A percentile compares a stretch with the other conserved stretches of the same genome.
These are phyloP conservation scores for Triplophysa bombifrons DNA, from an alignment of 2,797 vertebrate species.

Conservation along the genomic window DNA sequence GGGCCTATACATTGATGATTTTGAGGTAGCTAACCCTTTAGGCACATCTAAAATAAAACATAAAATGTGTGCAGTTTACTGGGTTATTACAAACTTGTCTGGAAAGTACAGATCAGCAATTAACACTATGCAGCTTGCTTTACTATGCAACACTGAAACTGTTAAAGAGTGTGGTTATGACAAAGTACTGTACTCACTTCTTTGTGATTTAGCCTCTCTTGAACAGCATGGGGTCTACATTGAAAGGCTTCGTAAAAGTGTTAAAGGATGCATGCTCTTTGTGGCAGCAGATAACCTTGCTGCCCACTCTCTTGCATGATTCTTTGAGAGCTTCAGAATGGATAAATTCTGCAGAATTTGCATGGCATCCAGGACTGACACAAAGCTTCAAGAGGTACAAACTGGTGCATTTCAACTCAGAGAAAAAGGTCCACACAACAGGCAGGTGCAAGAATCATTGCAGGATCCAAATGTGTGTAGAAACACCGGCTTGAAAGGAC, in stretches of 20 bases:
- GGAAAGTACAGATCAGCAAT: not conserved
- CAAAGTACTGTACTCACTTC: no score
- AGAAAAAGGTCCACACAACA: not conserved
- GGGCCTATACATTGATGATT: no score
- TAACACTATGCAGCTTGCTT: no score
- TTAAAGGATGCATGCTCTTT: not conserved
- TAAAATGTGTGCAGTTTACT: not conserved
- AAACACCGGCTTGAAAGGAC: not conserved
- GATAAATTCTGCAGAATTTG: not conserved
- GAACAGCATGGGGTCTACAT: not conserved
- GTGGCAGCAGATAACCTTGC: not conserved
- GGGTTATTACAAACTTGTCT: not conserved
- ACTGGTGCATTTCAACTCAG: not conserved
- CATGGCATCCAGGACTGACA: not conserved
- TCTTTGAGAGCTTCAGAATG: no score
- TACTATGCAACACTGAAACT: no score
- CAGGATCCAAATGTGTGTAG: not conserved
- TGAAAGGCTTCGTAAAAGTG: not conserved
- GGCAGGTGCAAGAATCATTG: not conserved
- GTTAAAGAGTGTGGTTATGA: no score
- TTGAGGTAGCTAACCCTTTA: no score
- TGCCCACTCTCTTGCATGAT: no score
- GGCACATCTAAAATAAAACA: not conserved
- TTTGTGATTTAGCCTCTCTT: not conserved
- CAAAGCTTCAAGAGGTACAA: not conserved